A percentile compares a stretch with the other conserved stretches of the same genome.
These are phyloP conservation scores for Lithosia quadra DNA, from an alignment of 2,888 invertebrate species.

Conservation along the genomic window DNA sequence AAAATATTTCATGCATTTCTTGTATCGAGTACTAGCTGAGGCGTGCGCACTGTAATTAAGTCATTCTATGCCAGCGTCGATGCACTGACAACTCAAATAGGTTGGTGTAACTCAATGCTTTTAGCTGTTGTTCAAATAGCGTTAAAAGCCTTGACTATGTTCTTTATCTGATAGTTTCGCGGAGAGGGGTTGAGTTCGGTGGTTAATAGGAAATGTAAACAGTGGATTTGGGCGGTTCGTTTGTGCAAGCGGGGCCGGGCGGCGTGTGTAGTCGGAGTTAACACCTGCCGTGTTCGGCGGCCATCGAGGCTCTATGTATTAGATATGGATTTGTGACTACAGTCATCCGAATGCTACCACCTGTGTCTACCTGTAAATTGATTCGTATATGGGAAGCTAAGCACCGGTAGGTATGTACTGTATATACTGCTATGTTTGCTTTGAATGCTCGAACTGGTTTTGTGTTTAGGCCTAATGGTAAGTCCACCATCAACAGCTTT, in stretches of 20 bases:
- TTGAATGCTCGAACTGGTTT: slow-evolving; percentile 30
- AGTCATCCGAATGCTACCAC: slow-evolving; percentile 67
- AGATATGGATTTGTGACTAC: slow-evolving; percentile 62
- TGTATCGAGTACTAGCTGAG: slow-evolving; percentile 71
- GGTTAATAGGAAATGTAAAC: slow-evolving; percentile 75
- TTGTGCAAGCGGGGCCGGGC: slow-evolving; percentile 69
- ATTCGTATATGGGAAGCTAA: slow-evolving; percentile 56
- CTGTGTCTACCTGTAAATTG: slow-evolving; percentile 66
- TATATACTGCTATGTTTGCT: slow-evolving; percentile 28
- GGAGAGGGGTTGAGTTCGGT: slow-evolving; percentile 60
- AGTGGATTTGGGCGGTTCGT: slow-evolving; percentile 82
- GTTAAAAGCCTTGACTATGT: slow-evolving; percentile 62
- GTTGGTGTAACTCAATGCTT: slow-evolving; percentile 68
- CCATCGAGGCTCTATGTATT: slow-evolving; percentile 74
- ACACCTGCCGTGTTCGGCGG: slow-evolving; percentile 77
- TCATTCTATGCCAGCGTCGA: slow-evolving; percentile 63
- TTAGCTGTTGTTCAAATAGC: slow-evolving; percentile 71
- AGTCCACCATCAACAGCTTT: background rate
- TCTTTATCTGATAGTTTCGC: slow-evolving; percentile 63
- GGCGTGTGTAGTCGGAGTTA: slow-evolving; percentile 68
- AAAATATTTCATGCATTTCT: slow-evolving; percentile 84
- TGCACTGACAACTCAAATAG: slow-evolving; percentile 60
- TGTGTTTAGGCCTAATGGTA: slow-evolving; percentile 25
- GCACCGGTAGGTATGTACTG: slow-evolving; percentile 16
- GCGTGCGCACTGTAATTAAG: slow-evolving; percentile 74